Evolutionary conservation across 2,888 invertebrate species (phyloP).

Genomic region (Oscheius sp.): DNA sequence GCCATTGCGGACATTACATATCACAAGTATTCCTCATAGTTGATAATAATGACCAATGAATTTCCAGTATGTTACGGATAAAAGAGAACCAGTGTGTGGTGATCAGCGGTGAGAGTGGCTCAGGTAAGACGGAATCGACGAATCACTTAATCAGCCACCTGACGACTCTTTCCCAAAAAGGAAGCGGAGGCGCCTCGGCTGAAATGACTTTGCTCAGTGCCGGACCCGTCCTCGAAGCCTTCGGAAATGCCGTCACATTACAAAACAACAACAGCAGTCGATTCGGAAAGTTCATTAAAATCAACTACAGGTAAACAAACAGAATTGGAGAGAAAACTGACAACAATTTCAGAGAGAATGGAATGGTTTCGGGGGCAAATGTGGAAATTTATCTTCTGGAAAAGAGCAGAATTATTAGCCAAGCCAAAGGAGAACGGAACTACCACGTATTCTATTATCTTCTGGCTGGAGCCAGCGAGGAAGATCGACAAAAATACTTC

Average conservation of each 20-base stretch:
- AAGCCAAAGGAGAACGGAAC: slow-evolving; percentile 92
- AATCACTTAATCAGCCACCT: slow-evolving; percentile 93
- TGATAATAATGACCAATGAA: background rate
- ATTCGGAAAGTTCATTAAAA: slow-evolving; percentile 97
- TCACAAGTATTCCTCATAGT: slow-evolving; percentile 60
- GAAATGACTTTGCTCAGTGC: slow-evolving; percentile 95
- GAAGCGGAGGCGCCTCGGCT: slow-evolving; percentile 92
- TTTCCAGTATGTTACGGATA: slow-evolving; percentile 84
- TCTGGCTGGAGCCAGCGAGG: slow-evolving; percentile 87
- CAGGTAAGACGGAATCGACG: slow-evolving; percentile 91
- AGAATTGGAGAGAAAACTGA: background rate
- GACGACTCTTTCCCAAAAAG: slow-evolving; percentile 89
- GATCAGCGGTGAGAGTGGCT: slow-evolving; percentile 77
- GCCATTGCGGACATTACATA: slow-evolving; percentile 79
- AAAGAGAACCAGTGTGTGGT: slow-evolving; percentile 92
- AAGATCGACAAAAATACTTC: slow-evolving; percentile 85
- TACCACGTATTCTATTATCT: slow-evolving; percentile 98
- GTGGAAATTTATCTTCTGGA: slow-evolving; percentile 95
- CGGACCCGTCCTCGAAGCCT: slow-evolving; percentile 94
- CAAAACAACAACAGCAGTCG: slow-evolving; percentile 97
- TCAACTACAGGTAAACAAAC: slow-evolving; percentile 80
- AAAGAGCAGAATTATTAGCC: slow-evolving; percentile 92
- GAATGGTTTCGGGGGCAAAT: slow-evolving; percentile 97
- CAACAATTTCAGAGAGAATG: slow-evolving; percentile 84
- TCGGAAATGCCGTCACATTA: slow-evolving; percentile 97